Evolutionary conservation across 2,797 vertebrate genomes (phyloP).

Genomic region (Pterois miles): DNA sequence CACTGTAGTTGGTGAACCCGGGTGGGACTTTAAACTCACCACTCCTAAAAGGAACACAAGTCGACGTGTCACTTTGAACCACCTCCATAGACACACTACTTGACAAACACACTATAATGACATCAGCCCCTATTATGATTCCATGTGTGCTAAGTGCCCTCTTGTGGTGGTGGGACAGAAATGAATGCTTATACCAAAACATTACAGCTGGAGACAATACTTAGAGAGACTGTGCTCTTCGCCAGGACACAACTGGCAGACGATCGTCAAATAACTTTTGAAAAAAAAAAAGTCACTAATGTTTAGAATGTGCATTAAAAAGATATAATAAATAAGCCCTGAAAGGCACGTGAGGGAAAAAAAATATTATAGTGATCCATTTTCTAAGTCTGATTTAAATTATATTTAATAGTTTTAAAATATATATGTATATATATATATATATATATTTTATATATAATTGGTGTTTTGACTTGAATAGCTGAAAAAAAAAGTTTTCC

Average conservation of each 20-base stretch:
- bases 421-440: too few species aligned
- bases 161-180: constrained; percentile 62
- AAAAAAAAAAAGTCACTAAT: neutral
- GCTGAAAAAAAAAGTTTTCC: too few species aligned
- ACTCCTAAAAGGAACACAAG: constrained; percentile 6
- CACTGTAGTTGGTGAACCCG: constrained; percentile 82
- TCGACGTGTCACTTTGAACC: constrained; percentile 2
- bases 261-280: neutral
- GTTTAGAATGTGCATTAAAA: too few species aligned
- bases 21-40: constrained; percentile 18
- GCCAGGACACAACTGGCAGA: neutral
- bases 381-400: too few species aligned
- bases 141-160: constrained; percentile 62
- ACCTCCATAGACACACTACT: constrained; percentile 2
- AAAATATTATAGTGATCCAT: too few species aligned
- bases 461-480: too few species aligned
- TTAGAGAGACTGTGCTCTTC: neutral
- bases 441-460: too few species aligned
- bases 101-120: constrained; percentile 42
- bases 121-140: constrained; percentile 36
- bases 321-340: too few species aligned
- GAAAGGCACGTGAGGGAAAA: too few species aligned
- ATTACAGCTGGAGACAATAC: neutral
- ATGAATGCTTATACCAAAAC: constrained; percentile 36
- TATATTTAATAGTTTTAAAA: too few species aligned